Evolutionary conservation across 2,888 invertebrate genomes (phyloP).

Genomic region (Eristalis pertinax): DNA sequence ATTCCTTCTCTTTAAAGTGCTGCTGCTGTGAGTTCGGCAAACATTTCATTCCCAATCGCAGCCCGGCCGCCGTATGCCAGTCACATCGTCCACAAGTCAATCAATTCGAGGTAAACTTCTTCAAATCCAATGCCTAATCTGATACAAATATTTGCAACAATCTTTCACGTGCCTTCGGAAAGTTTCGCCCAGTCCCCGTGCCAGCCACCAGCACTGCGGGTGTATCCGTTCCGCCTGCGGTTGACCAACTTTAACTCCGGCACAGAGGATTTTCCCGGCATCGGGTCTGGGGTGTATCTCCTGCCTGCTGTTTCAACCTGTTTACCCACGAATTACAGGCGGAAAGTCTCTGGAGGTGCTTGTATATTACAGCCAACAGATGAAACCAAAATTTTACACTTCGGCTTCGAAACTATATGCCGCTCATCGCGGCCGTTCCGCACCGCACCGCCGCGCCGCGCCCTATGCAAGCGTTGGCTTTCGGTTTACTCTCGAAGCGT

Average conservation of each 20-base stretch:
- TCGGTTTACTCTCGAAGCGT: not conserved
- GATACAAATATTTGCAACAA: conserved; percentile 14
- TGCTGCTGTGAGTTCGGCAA: not conserved
- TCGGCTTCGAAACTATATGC: conserved; percentile 9
- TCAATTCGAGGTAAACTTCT: not conserved
- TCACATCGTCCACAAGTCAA: not conserved
- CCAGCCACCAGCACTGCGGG: not conserved
- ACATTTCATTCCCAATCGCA: too few species aligned
- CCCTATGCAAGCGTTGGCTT: not conserved
- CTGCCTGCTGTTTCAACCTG: conserved; percentile 34
- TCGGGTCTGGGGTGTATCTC: not conserved
- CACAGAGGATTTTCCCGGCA: conserved; percentile 2
- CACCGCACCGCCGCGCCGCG: too few species aligned
- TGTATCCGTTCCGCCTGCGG: conserved; percentile 19
- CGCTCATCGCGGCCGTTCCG: not conserved
- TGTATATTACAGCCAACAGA: conserved; percentile 42
- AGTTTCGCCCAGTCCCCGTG: not conserved
- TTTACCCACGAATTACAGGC: conserved; percentile 45
- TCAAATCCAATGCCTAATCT: not conserved
- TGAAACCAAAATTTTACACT: conserved; percentile 52
- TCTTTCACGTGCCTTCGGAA: not conserved
- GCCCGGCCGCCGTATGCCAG: not conserved
- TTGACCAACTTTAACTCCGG: conserved; percentile 37
- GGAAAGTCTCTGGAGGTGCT: conserved; percentile 18
- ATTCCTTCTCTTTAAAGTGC: not conserved